Percentiles rank a stretch among this genome's conserved stretches.
Evolutionary conservation across 2,888 invertebrate genomes (phyloP).

Genomic region (Alloplasta piceator): DNA sequence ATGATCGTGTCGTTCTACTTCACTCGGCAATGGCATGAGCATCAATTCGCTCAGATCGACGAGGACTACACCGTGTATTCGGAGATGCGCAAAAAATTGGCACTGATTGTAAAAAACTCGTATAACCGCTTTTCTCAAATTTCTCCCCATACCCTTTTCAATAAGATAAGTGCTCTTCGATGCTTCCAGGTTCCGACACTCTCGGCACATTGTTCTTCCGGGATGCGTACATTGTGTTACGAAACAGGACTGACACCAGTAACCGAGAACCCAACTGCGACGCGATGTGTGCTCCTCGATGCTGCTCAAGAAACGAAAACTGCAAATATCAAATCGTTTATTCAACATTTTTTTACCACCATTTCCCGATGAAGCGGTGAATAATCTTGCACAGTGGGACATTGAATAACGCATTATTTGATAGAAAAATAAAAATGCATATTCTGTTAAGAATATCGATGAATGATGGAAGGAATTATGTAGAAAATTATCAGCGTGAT

Average conservation of each 20-base stretch:
- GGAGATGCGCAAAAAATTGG: constrained; percentile 78
- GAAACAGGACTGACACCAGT: constrained; percentile 79
- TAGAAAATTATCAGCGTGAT: no score
- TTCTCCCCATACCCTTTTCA: constrained; percentile 70
- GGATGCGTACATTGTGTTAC: constrained; percentile 72
- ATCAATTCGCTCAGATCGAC: constrained; percentile 78
- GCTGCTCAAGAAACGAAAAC: constrained; percentile 77
- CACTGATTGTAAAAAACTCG: constrained; percentile 80
- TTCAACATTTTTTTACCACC: neutral
- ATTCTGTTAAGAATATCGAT: neutral
- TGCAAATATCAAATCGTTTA: constrained; percentile 65
- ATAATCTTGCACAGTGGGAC: no score
- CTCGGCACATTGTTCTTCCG: constrained; percentile 45
- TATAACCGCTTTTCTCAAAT: constrained; percentile 72
- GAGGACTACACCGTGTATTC: constrained; percentile 68
- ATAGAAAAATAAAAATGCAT: constrained; percentile 4
- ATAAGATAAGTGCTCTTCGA: constrained; percentile 73
- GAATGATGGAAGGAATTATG: no score
- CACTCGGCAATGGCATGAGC: constrained; percentile 78
- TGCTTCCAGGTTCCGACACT: constrained; percentile 59
- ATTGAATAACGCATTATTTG: neutral
- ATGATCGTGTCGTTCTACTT: constrained; percentile 70
- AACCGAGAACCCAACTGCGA: constrained; percentile 80
- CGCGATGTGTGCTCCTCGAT: constrained; percentile 76
- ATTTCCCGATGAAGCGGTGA: no score